Evolutionary conservation across 2,888 invertebrate genomes (phyloP), one percentile per base, ranked within the genome.

Genomic region (Drosophila melanosoma): DNA sequence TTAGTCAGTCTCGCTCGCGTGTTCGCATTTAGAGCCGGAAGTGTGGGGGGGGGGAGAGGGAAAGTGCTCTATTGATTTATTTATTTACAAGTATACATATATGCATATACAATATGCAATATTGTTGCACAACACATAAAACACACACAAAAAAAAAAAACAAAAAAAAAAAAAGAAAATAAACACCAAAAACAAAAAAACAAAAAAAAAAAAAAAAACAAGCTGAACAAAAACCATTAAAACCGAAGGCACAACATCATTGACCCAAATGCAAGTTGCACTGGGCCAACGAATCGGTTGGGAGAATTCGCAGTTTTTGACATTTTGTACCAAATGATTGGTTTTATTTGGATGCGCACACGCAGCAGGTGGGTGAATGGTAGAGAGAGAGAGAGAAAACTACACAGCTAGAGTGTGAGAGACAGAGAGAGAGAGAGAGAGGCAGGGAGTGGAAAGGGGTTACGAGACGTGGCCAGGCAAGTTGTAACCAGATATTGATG

Each of bases 401-500:
- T 1, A 1, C 11, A 8, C 5, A 3, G 17, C 1, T 15, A 3
- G 8, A 20, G 7, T 7, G 0, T 8, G 17, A 0, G 20, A 15
- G n/a, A 8, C n/a, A 15, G 17, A 0, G 20, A 15, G n/a, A 8
- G 23, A 40, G 56, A 1, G 12, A 23, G 6, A 11, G 36, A 15
- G 10, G 10, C n/a, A 0, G 32, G 0, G 1, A 15, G 23, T 10
- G 40, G 5, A 3, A 26, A n/a, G n/a, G 20, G 40, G 8, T 15
- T 38, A 38, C 8, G 29, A 26, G 38, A 12, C 36, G 20, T 20
- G 33, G 42, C 29, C 10, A 33, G 36, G 42, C 51, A 69, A 62
- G 45, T 69, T 68, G 83, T 76, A 82, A 67, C 76, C 80, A 82
- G 80, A 81, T 82, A 81, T 82, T 81, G 81, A 81, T 81, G 81